Conservation (phyloP, 2,888 invertebrate genomes). For the Drosophila greeni region DNA sequence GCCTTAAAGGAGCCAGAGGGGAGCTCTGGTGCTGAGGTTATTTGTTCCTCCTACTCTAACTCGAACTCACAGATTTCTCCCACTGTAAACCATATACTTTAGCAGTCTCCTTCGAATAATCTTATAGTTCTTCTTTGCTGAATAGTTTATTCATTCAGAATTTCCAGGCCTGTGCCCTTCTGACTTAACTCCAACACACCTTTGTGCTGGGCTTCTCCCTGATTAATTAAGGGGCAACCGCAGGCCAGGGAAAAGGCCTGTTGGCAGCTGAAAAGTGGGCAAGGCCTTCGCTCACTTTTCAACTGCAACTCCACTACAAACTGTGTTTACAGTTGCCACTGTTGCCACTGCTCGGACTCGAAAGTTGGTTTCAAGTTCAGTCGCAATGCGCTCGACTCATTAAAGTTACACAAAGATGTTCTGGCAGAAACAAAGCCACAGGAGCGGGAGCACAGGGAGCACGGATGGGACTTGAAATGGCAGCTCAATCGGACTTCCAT, state of each 20-base stretch:
- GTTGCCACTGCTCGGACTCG: slow-evolving; percentile 37
- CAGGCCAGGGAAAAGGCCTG: slow-evolving; percentile 20
- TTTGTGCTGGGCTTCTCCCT: slow-evolving; percentile 24
- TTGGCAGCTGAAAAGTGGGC: slow-evolving; percentile 27
- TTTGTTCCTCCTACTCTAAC: slow-evolving; percentile 3
- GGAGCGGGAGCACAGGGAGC: slow-evolving; percentile 33
- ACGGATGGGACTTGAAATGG: slow-evolving; percentile 27
- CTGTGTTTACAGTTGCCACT: slow-evolving; percentile 51
- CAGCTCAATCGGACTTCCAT: slow-evolving; percentile 36
- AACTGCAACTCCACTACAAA: slow-evolving; percentile 41
- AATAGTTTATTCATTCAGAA: slow-evolving; percentile 10
- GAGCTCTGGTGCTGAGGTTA: not conserved
- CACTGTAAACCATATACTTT: not conserved
- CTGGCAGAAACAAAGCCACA: slow-evolving; percentile 26
- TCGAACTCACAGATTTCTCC: not conserved
- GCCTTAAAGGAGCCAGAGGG: slow-evolving; percentile 6
- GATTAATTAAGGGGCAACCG: slow-evolving; percentile 28
- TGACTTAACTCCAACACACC: slow-evolving; percentile 11
- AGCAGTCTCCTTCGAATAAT: not conserved
- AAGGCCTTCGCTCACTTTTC: slow-evolving; percentile 24
- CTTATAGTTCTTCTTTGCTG: not conserved
- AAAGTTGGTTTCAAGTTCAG: slow-evolving; percentile 43
- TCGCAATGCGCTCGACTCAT: slow-evolving; percentile 58
- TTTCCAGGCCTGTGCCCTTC: slow-evolving; percentile 1
- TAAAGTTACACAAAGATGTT: slow-evolving; percentile 56